Evolutionary conservation across 2,113 vertebrate genomes (phyloP), one percentile per base, ranked within the genome.

Genomic region (Gadus macrocephalus): DNA sequence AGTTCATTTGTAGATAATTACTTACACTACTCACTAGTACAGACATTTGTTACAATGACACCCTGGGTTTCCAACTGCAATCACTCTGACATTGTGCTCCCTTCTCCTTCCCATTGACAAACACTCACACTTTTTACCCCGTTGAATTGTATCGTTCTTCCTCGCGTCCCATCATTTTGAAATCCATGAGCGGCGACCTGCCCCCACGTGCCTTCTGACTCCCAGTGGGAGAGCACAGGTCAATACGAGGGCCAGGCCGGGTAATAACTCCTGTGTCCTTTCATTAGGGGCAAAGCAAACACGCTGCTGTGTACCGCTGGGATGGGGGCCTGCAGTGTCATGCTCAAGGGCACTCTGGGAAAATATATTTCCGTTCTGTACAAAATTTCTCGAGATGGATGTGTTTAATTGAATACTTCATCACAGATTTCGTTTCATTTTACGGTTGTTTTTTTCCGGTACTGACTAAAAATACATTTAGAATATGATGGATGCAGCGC

Each of bases 1-100:
- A 80, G 76, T 87, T 88, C 71, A 86, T 87, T 84, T 81, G 75
- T 83, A 85, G 82, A 75, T 83, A 86, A 90, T 89, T 86, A 85
- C 81, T 78, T 82, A 76, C 61, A 73, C 65, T 63, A 80, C 42
- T 67, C 62, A 31, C 68, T 53, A 66, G 81, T 75, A 82, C 27
- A 79, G 79, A 74, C 76, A 82, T 86, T 88, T 83, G 75, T 81
- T 76, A 83, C 62, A 67, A 73, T 81, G 77, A 68, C 82, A 85
- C 71, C 8, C 77, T 68, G 73, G 66, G 76, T 82, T 80, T 76
- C 68, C 53, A 73, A 66, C 31, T 27, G 59, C 76, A 78, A 86
- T 82, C 68, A 85, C 81, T 81, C 71, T 71, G 76, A 73, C 53
- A 64, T 22, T 71, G 58, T 69, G 22, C n/a, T 27, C 2, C n/a